A percentile compares a stretch with the other conserved stretches of the same genome.
Evolutionary conservation across 2,888 invertebrate species (phyloP).

Genomic region (Caenorhabditis sp.): DNA sequence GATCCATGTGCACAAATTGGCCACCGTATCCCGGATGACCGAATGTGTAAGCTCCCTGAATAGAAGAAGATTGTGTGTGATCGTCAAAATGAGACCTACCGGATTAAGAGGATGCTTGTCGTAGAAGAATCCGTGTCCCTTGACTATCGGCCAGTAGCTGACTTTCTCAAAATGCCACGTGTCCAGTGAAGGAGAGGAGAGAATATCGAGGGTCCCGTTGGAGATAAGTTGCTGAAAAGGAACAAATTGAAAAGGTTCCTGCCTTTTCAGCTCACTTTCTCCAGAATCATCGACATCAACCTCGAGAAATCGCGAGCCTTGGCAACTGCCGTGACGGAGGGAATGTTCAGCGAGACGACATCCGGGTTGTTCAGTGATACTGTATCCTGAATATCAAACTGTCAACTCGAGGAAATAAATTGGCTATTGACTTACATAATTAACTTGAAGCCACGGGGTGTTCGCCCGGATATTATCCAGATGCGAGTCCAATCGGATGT

Average conservation of each 20-base stretch:
- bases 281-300: slow-evolving; percentile 72
- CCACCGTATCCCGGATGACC: slow-evolving; percentile 82
- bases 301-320: slow-evolving; percentile 72
- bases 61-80: background rate
- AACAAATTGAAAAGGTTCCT: too few species aligned
- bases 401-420: too few species aligned
- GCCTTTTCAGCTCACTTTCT: slow-evolving; percentile 43
- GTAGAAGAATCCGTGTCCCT: slow-evolving; percentile 81
- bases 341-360: slow-evolving; percentile 71
- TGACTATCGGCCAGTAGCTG: slow-evolving; percentile 78
- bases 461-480: slow-evolving; percentile 71
- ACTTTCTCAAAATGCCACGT: slow-evolving; percentile 79
- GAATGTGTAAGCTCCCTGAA: slow-evolving; percentile 75
- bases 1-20: slow-evolving; percentile 77
- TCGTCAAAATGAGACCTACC: slow-evolving; percentile 37
- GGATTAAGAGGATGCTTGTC: slow-evolving; percentile 77
- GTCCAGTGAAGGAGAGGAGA: slow-evolving; percentile 73
- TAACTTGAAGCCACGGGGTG: slow-evolving; percentile 74
- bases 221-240: slow-evolving; percentile 71
- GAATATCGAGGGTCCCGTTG: slow-evolving; percentile 66
- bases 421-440: slow-evolving; percentile 65
- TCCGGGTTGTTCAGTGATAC: slow-evolving; percentile 76
- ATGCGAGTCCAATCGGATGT: slow-evolving; percentile 69
- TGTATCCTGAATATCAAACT: slow-evolving; percentile 70
- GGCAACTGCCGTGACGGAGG: slow-evolving; percentile 76